Conservation (phyloP, 2,113 vertebrate species). For the Forbesichthys agassizii region DNA sequence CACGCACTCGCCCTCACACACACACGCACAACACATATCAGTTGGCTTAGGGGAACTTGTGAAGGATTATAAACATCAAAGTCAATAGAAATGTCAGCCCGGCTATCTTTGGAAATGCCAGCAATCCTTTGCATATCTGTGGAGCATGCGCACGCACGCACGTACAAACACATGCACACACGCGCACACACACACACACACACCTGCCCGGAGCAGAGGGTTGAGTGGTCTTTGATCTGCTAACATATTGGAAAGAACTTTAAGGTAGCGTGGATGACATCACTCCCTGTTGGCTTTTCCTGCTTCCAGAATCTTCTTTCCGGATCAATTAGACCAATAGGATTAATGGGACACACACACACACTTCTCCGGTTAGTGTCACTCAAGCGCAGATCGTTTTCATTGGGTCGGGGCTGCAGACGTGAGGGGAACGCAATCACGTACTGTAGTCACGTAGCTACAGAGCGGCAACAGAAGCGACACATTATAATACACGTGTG, state of each 20-base stretch:
- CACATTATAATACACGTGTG: too few species aligned
- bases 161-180: constrained; percentile 27
- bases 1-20: constrained; percentile 24
- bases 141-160: constrained; percentile 62
- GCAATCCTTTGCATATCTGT: constrained; percentile 88
- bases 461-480: too few species aligned
- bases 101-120: constrained; percentile 96
- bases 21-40: constrained; percentile 49
- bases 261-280: constrained; percentile 93
- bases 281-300: constrained; percentile 84
- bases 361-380: constrained; percentile 33
- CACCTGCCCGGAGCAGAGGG: constrained; percentile 80
- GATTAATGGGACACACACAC: constrained; percentile 81
- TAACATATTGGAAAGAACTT: constrained; percentile 93
- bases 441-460: neutral
- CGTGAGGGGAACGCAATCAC: neutral
- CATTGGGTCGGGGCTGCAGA: constrained; percentile 3
- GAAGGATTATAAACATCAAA: constrained; percentile 98
- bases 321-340: constrained; percentile 84
- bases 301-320: constrained; percentile 83
- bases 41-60: constrained; percentile 81
- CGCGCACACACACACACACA: constrained; percentile 36
- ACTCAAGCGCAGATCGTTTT: constrained; percentile 42
- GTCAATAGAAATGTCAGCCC: constrained; percentile 92
- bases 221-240: constrained; percentile 89